Percentiles rank a stretch among this genome's conserved stretches.
Evolutionary conservation across 1,140 invertebrate species (phyloP).

Genomic region (Phortica variegata): DNA sequence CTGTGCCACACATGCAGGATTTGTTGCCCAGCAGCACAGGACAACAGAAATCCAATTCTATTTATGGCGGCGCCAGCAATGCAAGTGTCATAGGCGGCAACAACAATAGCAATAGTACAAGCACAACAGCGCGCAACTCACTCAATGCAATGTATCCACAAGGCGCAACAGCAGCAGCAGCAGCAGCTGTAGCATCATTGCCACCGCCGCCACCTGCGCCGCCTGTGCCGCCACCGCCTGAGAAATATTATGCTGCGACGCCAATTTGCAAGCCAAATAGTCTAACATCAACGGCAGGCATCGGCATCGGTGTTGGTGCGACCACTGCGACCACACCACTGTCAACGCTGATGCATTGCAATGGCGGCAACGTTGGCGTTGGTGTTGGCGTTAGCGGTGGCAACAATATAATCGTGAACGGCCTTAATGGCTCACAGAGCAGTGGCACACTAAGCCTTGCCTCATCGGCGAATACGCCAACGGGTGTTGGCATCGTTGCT

Average conservation of each 20-base stretch:
- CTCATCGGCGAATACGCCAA: conserved; percentile 43
- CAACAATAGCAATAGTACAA: conserved; percentile 16
- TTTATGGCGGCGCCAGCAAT: conserved; percentile 13
- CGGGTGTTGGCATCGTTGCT: conserved; percentile 30
- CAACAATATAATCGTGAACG: too few species aligned
- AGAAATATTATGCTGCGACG: conserved; percentile 51
- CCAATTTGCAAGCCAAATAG: conserved; percentile 37
- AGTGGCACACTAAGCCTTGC: conserved; percentile 40
- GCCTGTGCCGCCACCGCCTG: conserved; percentile 40
- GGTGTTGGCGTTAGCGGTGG: conserved; percentile 13
- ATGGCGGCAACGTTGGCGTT: conserved; percentile 6
- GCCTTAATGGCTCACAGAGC: conserved; percentile 29
- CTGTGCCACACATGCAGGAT: conserved; percentile 59
- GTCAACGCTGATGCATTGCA: conserved; percentile 17
- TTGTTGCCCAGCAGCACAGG: conserved; percentile 40
- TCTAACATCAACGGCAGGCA: conserved; percentile 5
- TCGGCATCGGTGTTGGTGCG: conserved; percentile 1
- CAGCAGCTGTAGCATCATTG: conserved; percentile 1
- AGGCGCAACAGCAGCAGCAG: too few species aligned
- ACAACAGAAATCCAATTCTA: conserved; percentile 19
- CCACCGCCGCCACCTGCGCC: conserved; percentile 7
- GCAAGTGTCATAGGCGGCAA: conserved; percentile 14
- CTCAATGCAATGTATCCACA: conserved; percentile 34
- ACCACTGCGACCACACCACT: too few species aligned
- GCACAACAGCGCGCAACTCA: conserved; percentile 29